Evolutionary conservation across 2,888 invertebrate species (phyloP), one percentile per base, ranked within the genome.

Genomic region (Cheilosia impressa): DNA sequence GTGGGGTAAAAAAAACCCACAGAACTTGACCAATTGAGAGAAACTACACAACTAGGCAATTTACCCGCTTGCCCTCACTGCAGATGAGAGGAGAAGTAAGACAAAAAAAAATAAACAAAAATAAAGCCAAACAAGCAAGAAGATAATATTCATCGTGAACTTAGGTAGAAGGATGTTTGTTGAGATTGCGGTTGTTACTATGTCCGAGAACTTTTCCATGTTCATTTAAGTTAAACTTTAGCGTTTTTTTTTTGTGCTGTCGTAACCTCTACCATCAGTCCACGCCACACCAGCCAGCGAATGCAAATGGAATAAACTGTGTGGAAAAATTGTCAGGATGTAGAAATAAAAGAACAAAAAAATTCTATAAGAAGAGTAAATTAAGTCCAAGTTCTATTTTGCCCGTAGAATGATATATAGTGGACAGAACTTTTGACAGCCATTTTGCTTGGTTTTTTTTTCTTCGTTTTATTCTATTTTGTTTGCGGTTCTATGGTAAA

Each of bases 171-270:
- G 80, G 71, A 80, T 71, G 79, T 79, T 84, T 76, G 84, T 80
- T 84, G 75, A 84, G 79, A 84, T 84, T 84, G 84, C 65, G 84
- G 80, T 84, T 84, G 79, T 71, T 75, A 84, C 84, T 80, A 65
- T 75, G 75, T 84, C 60, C 69, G 69, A 57, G 62, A 84, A 84
- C 73, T 84, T 84, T 84, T 75, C 24, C 79, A 65, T 84, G 83
- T 79, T 84, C 83, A 84, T 79, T 84, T 73, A 84, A 79, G 79
- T 78, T 84, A 63, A 78, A 83, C 78, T 82, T 82, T 72, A n/a
- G n/a, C 24, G 19, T 47, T 72, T 82, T 62, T 58, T 53, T 62
- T 62, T 45, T 6, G 24, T 27, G 41, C 47, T 17, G n/a, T 72
- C 43, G 45, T 34, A 27, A 19, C 73, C 45, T 43, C 24, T 60